phyloP scores from a whole-genome alignment of 2,888 invertebrate species.

The Drosophila quinaria region DNA sequence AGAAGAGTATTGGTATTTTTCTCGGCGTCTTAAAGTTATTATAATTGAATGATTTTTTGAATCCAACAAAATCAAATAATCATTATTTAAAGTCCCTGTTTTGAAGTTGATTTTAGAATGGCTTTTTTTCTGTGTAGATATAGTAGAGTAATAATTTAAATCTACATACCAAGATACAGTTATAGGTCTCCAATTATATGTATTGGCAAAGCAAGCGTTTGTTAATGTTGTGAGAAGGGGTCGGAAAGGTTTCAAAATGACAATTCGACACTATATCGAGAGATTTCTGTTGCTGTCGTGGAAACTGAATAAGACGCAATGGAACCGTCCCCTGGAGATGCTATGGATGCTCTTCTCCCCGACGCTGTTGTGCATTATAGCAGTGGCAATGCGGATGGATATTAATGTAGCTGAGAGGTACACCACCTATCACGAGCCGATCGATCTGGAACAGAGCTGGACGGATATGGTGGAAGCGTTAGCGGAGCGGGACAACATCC shows the following conservation, averaged over 20 bases:
- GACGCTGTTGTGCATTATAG: slow-evolving; percentile 35
- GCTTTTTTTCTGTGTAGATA: no score
- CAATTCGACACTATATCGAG: slow-evolving; percentile 35
- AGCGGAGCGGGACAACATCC: slow-evolving; percentile 7
- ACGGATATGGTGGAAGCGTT: slow-evolving; percentile 40
- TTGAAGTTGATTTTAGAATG: no score
- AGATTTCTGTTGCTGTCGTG: slow-evolving; percentile 56
- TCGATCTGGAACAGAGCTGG: slow-evolving; percentile 53
- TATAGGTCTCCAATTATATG: neutral
- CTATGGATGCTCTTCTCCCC: slow-evolving; percentile 47
- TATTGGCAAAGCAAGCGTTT: slow-evolving; percentile 1
- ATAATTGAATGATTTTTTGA: no score
- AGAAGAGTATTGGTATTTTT: no score
- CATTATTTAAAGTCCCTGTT: no score
- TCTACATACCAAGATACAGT: neutral
- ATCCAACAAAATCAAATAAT: no score
- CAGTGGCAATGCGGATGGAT: slow-evolving; percentile 28
- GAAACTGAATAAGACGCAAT: slow-evolving; percentile 58
- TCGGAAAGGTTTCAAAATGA: slow-evolving; percentile 41
- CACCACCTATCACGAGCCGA: slow-evolving; percentile 23
- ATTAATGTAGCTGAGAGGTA: neutral
- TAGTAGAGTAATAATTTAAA: no score
- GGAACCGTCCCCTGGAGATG: slow-evolving; percentile 48
- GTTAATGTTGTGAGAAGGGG: neutral
- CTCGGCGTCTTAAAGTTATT: no score